Evolutionary conservation across 2,797 vertebrate species (phyloP).

Genomic region (Dermochelys coriacea): DNA sequence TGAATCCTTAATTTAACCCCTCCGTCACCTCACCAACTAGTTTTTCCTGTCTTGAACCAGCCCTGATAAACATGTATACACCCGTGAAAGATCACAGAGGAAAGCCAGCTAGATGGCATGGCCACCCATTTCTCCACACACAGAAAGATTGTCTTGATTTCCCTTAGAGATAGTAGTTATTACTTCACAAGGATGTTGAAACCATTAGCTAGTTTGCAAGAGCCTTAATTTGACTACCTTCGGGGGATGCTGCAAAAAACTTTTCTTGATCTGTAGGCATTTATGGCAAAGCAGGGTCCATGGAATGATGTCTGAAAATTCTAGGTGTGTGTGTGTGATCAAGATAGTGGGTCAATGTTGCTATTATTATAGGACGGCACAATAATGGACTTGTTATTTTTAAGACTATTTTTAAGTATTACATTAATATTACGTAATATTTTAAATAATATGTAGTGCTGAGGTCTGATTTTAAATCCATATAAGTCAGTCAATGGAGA

Average conservation of each 20-base stretch:
- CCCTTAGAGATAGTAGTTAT: not conserved
- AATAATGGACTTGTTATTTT: not conserved
- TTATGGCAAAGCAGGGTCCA: not conserved
- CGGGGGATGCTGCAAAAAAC: not conserved
- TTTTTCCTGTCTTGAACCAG: not conserved
- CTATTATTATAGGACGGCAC: not conserved
- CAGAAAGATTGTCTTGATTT: not conserved
- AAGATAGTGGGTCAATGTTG: not conserved
- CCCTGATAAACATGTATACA: not conserved
- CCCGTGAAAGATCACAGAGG: not conserved
- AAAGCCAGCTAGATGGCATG: not conserved
- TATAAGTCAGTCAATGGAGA: too few relatives aligned
- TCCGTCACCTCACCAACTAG: too few relatives aligned
- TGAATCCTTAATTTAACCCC: not conserved
- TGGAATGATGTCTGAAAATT: accelerated
- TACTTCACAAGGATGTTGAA: not conserved
- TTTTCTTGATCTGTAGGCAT: not conserved
- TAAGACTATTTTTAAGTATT: accelerated
- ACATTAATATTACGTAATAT: not conserved
- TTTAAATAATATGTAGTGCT: too few relatives aligned
- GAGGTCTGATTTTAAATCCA: too few relatives aligned
- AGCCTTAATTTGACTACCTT: not conserved
- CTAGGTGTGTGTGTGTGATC: accelerated
- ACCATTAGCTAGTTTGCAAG: not conserved
- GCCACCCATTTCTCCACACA: not conserved